Evolutionary conservation across 2,888 invertebrate genomes (phyloP), one percentile per base, ranked within the genome.

Genomic region (Polydrusus pterygomalis): DNA sequence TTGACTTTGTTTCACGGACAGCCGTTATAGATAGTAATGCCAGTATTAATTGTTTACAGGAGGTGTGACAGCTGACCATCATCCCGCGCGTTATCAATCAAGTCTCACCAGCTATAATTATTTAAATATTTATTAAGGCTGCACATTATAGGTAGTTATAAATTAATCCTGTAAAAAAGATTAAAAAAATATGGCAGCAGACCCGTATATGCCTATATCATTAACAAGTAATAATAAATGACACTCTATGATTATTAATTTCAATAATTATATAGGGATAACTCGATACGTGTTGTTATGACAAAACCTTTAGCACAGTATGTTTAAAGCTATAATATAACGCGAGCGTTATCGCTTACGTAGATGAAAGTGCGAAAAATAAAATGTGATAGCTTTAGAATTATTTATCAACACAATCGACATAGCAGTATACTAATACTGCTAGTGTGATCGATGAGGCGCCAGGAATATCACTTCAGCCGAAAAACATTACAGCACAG

Each of bases 61-160:
- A 69, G 69, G 56, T 69, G 58, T 69, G 45, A 69, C 69, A 69
- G 69, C 69, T 69, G 69, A 69, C 69, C 54, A 54, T 68, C 38
- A 68, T 56, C 40, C 38, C 49, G 51, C 43, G 20, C n/a, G 7
- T 56, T 11, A 15, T 20, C 20, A 54, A 43, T 69, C 69, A 30
- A 69, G 43, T 25, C 69, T 20, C 13, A 43, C 25, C 18, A 58
- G 43, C 56, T 43, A 58, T 69, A 58, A 43, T 58, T 7, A 68
- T 68, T 38, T 13, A 17, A 9, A 18, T 69, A 58, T 54, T 67
- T 51, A 58, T 69, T 58, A 25, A 25, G 25, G 25, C 25, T 25
- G 5, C 5, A 25, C 25, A 25, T n/a, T n/a, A n/a, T 30, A 2
- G 7, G 9, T 30, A 25, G 15, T 34, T 65, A 17, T 17, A 49